Percentiles rank a stretch among this genome's conserved stretches.
These are phyloP conservation scores for Tinea pellionella DNA, from an alignment of 2,888 invertebrate species.

Conservation along the genomic window DNA sequence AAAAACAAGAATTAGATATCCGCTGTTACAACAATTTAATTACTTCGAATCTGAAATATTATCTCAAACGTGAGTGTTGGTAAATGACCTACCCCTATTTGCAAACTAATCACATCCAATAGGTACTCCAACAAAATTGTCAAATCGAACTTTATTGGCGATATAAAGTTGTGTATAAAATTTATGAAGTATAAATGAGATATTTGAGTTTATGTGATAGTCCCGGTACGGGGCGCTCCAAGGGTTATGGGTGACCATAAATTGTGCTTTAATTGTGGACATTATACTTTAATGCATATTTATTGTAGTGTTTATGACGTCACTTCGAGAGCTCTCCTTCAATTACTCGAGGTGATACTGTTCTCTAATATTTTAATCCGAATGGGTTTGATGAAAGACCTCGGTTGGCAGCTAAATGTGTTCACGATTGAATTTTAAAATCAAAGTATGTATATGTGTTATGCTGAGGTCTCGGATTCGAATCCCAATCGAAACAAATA, in stretches of 20 bases:
- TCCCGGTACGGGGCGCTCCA: conserved; percentile 21
- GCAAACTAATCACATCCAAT: not conserved
- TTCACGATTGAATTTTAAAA: too few species aligned
- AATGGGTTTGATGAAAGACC: too few species aligned
- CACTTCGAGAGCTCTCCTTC: conserved; percentile 23
- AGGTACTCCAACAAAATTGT: conserved; percentile 35
- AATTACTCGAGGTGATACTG: conserved; percentile 26
- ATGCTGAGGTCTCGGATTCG: too few species aligned
- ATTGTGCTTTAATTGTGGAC: conserved; percentile 60
- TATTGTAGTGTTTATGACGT: conserved; percentile 59
- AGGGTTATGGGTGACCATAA: conserved; percentile 54
- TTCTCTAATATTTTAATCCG: conserved; percentile 31
- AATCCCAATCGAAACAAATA: too few species aligned
- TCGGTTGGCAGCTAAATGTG: too few species aligned
- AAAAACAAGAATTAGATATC: too few species aligned
- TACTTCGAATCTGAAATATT: too few species aligned
- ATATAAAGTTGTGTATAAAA: conserved; percentile 65
- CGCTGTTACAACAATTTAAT: too few species aligned
- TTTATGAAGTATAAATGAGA: conserved; percentile 63
- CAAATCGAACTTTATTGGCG: conserved; percentile 60
- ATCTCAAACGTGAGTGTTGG: too few species aligned
- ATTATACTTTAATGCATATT: conserved; percentile 54
- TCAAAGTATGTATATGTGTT: too few species aligned
- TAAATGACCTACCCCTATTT: too few species aligned
- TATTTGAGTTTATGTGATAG: conserved; percentile 3